phyloP scores from a whole-genome alignment of 2,888 invertebrate species.

The Brenthis hecate region DNA sequence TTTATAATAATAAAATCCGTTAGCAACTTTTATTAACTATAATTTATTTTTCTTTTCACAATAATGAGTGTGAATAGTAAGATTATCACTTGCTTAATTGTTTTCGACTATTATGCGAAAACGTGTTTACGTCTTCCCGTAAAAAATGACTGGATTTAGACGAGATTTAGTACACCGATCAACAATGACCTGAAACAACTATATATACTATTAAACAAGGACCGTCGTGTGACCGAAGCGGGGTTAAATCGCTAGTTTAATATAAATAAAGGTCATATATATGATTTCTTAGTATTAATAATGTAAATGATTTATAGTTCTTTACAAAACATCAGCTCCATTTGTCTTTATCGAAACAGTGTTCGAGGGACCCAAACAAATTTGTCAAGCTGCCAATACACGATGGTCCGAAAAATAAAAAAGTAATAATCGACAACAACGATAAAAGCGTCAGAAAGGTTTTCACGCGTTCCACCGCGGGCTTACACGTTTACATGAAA shows the following conservation, averaged over 20 bases:
- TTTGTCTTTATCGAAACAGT: conserved; percentile 19
- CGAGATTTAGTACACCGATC: no score
- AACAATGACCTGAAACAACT: no score
- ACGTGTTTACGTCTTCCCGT: no score
- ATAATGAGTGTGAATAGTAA: no score
- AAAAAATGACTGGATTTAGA: no score
- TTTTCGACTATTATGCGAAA: no score
- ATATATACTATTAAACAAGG: no score
- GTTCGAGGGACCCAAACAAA: conserved; percentile 15
- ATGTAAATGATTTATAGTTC: conserved; percentile 1
- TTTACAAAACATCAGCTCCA: conserved; percentile 7
- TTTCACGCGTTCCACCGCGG: conserved; percentile 26
- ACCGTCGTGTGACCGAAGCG: no score
- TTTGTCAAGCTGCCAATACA: conserved; percentile 20
- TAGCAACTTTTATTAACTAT: no score
- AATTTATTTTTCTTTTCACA: no score
- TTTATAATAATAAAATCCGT: no score
- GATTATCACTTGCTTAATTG: no score
- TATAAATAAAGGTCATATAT: background rate
- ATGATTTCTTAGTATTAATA: conserved; percentile 1
- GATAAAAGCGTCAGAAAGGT: conserved; percentile 31
- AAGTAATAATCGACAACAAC: conserved; percentile 11
- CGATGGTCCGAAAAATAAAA: conserved; percentile 14
- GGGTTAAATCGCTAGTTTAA: background rate
- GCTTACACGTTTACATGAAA: conserved; percentile 33